Evolutionary conservation across 2,797 vertebrate genomes (phyloP), one percentile per base, ranked within the genome.

Genomic region (Pseudopleuronectes americanus): DNA sequence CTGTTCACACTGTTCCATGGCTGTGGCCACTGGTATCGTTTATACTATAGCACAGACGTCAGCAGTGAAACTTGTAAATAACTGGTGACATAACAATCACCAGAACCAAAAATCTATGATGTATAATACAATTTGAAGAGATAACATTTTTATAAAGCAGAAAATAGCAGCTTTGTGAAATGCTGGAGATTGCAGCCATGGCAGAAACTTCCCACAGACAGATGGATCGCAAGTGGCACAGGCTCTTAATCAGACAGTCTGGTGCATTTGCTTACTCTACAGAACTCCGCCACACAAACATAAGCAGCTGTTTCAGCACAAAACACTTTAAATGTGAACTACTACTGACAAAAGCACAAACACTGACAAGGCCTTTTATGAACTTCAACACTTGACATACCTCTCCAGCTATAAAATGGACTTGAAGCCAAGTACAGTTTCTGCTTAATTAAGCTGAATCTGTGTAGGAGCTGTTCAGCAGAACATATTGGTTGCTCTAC

Each of bases 251-350:
- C 43, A 45, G 43, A 26, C 0, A 13, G 43, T 68, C 16, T 68
- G 67, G 66, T 65, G 60, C 24, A 22, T 52, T 71, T 81, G 74
- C 49, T 68, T 77, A 53, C 57, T 28, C 55, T 48, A 61, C 66
- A 72, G 10, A 63, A 69, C 57, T 63, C 36, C 33, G 24, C 22
- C 49, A 66, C 64, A 70, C 68, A 76, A 77, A 71, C 41, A 77
- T 8, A 26, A 63, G 45, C 79, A 84, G 77, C 82, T 83, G 76
- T 57, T 68, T 26, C 64, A 81, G 75, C 76, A 74, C 21, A 48
- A 68, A 76, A 58, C 48, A 57, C 38, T 22, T 59, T 8, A 60
- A 48, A 71, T 57, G 28, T 22, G 6, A 19, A 45, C 52, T n/a
- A 53, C 21, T 22, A 26, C 55, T 56, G 60, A 53, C 48, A 83